Base-by-base conservation (phyloP, 2,797 vertebrate genomes). In the Cygnus olor region DNA sequence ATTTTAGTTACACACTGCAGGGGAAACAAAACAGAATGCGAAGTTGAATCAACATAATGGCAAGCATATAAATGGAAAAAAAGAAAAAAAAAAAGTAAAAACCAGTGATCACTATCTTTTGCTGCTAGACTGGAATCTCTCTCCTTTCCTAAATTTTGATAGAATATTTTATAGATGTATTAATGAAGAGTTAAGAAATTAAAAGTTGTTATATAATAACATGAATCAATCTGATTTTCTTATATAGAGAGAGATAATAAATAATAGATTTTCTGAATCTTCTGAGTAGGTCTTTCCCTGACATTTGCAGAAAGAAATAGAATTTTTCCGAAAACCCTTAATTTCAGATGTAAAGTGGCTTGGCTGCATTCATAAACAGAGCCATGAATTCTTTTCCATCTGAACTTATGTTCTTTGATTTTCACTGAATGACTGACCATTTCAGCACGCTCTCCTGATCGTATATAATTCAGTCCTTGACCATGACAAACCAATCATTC, bases 401-500 rank as follows among this genome's bases (percentile, higher is more conserved):
- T 97, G 93, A 96, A 97, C 96, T 95, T 92, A 87, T 47, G 66
- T 95, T 94, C 96, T 96, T 96, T 96, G 91, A 97, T 96, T 96
- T 96, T 97, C 85, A 88, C 93, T 95, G 96, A 97, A 83, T 97
- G 96, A 96, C 94, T 97, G 96, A 97, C 95, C 94, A 96, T 97
- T 97, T 96, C 95, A 95, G 80, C 92, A 96, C 61, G 94, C 95
- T 97, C 80, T 96, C 96, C 85, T 97, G 96, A 89, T 97, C 68
- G 65, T 97, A 93, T 96, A 96, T 96, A 97, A 96, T 96, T 93
- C 94, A 94, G 91, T 91, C 85, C 95, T 96, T 94, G 84, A 97
- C 95, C 96, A 96, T 92, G 90, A 95, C 93, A 96, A 97, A 97
- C 93, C 96, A 97, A 97, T 97, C 96, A 96, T 97, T 97, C 95